Base-by-base conservation (phyloP, 2,113 vertebrate species). In the Physeter macrocephalus region DNA sequence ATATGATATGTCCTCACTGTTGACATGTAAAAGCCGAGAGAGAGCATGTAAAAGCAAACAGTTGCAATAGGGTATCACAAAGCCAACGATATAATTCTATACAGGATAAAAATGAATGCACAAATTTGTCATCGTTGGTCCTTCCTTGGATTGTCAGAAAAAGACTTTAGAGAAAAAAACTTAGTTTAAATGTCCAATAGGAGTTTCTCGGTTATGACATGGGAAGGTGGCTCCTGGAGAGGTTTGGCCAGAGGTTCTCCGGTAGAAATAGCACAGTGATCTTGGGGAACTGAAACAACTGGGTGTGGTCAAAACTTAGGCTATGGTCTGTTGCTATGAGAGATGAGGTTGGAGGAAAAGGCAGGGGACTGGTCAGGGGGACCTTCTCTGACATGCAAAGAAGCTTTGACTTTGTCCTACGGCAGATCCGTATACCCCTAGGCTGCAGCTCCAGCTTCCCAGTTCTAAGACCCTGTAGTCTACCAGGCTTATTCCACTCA, bases 371-470 rank as follows among this genome's bases (percentile, higher is more conserved):
- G 6, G 66, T 23, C 41, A 25, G 1, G 21, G 10, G 39, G 36
- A 88, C 31, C 4, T 77, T 61, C 39, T 39, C 23, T 36, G 21
- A 59, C 57, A 23, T 36, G 49, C 3, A 18, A 27, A 49, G 34
- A 57, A 72, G 27, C 3, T 25, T 34, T 52, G 3, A 49, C 46
- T 90, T 20, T 0, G 3, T 61, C 15, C 29, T 21, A 8, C 17
- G 25, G 34, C 41, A 59, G 62, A 46, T 25, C 9, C 0, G 0
- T 5, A 12, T 3, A 11, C 27, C 46, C 1, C 36, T 36, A 10
- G 21, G 59, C 39, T 25, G 15, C 34, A 23, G 27, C 39, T 18
- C 4, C 29, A n/a, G 6, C 8, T 41, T 36, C 54, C 34, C 3
- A 31, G 5, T 71, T 23, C 52, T 29, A 15, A 71, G 62, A 81